phyloP scores from a whole-genome alignment of 2,113 vertebrate genomes.

The Ictidomys tridecemlineatus region DNA sequence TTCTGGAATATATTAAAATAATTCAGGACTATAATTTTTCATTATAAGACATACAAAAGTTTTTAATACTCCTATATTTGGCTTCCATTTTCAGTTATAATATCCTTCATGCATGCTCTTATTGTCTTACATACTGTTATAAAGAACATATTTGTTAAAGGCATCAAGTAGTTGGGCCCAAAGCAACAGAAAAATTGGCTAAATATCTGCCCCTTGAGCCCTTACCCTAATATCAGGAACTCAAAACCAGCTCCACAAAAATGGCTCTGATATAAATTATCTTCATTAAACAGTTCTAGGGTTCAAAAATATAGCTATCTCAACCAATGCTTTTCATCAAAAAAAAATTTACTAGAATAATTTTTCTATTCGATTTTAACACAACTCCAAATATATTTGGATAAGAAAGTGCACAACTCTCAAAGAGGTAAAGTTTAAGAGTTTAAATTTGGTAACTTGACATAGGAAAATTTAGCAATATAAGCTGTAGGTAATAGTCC shows the following conservation, averaged over 20 bases:
- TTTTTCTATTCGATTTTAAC: constrained; percentile 22
- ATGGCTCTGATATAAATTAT: neutral
- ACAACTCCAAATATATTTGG: constrained; percentile 5
- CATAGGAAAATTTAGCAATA: neutral
- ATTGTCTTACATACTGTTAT: constrained; percentile 53
- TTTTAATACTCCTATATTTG: constrained; percentile 56
- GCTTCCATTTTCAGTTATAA: constrained; percentile 67
- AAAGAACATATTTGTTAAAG: constrained; percentile 66
- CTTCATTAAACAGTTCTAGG: neutral
- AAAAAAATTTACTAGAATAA: constrained; percentile 5
- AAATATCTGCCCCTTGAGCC: neutral
- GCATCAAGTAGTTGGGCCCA: constrained; percentile 17
- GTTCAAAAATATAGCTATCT: constrained; percentile 37
- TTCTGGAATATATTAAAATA: constrained; percentile 66
- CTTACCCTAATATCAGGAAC: constrained; percentile 51
- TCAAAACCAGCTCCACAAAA: neutral
- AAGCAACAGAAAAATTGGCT: constrained; percentile 45
- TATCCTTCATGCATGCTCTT: constrained; percentile 39
- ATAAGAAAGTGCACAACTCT: neutral
- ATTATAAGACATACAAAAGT: constrained; percentile 22
- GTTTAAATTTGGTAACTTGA: neutral
- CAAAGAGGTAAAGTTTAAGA: neutral
- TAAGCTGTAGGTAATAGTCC: neutral
- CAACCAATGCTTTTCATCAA: neutral
- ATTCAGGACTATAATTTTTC: constrained; percentile 51